Base-by-base conservation (phyloP, 2,888 invertebrate species). In the Agrotis segetum region DNA sequence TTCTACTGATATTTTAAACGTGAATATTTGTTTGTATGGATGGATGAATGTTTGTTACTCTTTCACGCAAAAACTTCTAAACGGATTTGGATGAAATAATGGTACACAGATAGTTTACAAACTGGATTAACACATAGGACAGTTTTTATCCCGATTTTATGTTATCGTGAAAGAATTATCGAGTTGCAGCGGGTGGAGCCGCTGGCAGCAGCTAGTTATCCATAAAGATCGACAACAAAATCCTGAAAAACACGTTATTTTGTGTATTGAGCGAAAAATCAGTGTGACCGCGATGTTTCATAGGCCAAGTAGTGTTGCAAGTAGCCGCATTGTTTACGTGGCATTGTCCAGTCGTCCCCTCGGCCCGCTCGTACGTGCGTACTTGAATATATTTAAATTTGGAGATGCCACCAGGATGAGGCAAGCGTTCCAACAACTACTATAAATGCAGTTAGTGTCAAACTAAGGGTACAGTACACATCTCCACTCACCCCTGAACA, bases 331-430 rank as follows among this genome's bases (percentile, higher is more conserved):
- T 95, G 95, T 96, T 92, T 90, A 89, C 90, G 89, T 89, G 94
- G 92, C 94, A 95, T 96, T 96, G 96, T 96, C 95, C 95, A 92
- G 91, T 83, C 87, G 89, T 89, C 92, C 94, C 92, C 88, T 87
- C 91, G 89, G 89, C 89, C 87, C 80, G 88, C 89, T 88, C 76
- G 94, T 95, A 96, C 96, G 96, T 96, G 96, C 94, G 96, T 96
- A 95, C 96, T 96, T 96, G 96, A 96, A 93, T 93, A 95, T 96
- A 96, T 96, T 96, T 92, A 96, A 96, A 96, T 96, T 95, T 95
- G 95, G 93, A 96, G 95, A 96, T 95, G 94, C 93, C 91, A 90
- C 92, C 92, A 91, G 96, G 95, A 94, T 96, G 95, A 93, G 85
- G 96, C 96, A 96, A 96, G 91, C 88, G 89, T 76, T 81, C 86